Evolutionary conservation across 2,113 vertebrate species (phyloP).

Genomic region (Calypte anna): DNA sequence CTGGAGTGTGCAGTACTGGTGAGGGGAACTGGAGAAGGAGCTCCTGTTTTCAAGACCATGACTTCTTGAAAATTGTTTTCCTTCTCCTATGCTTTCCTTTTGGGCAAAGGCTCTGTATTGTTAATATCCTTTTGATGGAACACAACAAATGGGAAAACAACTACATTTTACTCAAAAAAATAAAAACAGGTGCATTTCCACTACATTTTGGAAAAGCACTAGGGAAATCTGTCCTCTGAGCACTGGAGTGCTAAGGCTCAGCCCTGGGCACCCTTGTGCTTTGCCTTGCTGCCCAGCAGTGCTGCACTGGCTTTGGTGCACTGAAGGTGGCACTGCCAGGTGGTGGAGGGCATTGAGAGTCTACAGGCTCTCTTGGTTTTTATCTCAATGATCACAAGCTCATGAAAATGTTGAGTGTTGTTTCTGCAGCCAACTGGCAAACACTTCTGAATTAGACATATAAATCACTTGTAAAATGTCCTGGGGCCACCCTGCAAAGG

Average conservation of each 20-base stretch:
- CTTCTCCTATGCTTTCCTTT: background rate
- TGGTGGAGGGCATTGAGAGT: background rate
- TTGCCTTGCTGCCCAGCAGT: background rate
- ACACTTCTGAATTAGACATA: background rate
- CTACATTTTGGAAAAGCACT: background rate
- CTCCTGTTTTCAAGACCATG: background rate
- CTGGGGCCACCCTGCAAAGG: rapidly evolving
- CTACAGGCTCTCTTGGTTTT: background rate
- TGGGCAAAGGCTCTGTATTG: background rate
- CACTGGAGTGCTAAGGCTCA: background rate
- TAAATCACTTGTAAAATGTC: background rate
- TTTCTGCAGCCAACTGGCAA: background rate
- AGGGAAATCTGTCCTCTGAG: background rate
- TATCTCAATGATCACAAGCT: background rate
- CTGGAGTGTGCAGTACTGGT: background rate
- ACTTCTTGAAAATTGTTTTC: background rate
- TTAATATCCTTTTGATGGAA: background rate
- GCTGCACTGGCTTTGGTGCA: background rate
- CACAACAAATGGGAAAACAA: background rate
- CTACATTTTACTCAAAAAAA: background rate
- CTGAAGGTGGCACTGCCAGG: rapidly evolving
- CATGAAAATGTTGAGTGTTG: background rate
- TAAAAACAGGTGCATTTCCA: background rate
- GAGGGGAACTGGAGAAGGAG: rapidly evolving
- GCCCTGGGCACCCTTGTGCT: background rate